These are phyloP conservation scores for Bellardia bayeri DNA, from an alignment of 2,888 invertebrate genomes.

Conservation along the genomic window DNA sequence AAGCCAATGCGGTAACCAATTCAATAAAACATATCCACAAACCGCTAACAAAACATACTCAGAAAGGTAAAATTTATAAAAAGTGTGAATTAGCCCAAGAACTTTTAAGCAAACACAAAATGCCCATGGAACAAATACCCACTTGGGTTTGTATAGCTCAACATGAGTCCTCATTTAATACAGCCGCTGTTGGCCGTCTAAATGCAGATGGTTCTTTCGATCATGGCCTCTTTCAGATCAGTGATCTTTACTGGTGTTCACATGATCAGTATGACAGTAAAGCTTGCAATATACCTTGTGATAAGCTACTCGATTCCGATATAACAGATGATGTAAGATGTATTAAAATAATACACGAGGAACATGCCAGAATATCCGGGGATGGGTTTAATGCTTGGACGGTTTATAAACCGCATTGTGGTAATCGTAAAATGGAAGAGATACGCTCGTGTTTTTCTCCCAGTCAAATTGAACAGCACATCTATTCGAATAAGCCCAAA, in stretches of 20 bases:
- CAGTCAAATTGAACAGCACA: constrained; percentile 60
- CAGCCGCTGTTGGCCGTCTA: constrained; percentile 85
- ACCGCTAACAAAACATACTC: constrained; percentile 74
- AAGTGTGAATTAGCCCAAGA: constrained; percentile 89
- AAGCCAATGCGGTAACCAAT: constrained; percentile 1
- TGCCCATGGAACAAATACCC: constrained; percentile 85
- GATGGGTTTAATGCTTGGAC: constrained; percentile 90
- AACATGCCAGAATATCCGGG: constrained; percentile 87
- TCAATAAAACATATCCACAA: background rate
- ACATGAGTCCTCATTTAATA: constrained; percentile 88
- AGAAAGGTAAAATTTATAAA: constrained; percentile 85
- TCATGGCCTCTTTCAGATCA: constrained; percentile 90
- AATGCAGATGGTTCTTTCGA: constrained; percentile 85
- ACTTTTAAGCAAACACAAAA: constrained; percentile 85
- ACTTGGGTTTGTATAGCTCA: constrained; percentile 89
- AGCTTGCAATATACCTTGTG: constrained; percentile 87
- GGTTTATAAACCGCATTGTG: constrained; percentile 87
- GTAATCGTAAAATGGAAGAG: constrained; percentile 74
- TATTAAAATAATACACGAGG: constrained; percentile 86
- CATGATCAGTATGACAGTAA: constrained; percentile 85
- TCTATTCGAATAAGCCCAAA: background rate
- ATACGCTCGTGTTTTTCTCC: constrained; percentile 75
- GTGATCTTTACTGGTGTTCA: constrained; percentile 88
- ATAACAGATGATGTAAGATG: constrained; percentile 89
- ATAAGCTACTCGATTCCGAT: constrained; percentile 87